Base-by-base conservation (phyloP, 2,797 vertebrate genomes). In the Acanthurus lineatus region DNA sequence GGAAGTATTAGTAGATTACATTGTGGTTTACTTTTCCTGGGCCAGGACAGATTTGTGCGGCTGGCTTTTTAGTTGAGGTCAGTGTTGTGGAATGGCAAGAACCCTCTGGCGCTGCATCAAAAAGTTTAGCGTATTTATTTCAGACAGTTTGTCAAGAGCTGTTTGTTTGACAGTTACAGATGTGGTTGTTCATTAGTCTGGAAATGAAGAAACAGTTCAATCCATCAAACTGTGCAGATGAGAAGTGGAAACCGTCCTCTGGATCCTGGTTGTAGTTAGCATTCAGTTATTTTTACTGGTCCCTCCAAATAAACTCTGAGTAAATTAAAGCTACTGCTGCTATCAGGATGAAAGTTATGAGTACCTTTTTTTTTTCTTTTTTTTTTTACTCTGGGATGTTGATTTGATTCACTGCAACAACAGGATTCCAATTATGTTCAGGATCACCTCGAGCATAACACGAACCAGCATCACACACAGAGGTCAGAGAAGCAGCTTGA, bases 1-100 rank as follows among this genome's bases (percentile, higher is more conserved):
- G 72, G 84, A 86, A 90, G 84, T 71, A 84, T 89, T 88, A 86
- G 70, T 84, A 84, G 86, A 90, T 90, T 81, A 87, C 61, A 77
- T 52, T 38, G 66, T 48, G 69, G 88, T 93, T 93, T 91, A 88
- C 83, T 82, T 82, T 83, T 75, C 75, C 72, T 35, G 60, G 48
- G 84, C 86, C 85, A 81, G 81, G 67, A 73, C 65, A 72, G 68
- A 89, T 80, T 84, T 78, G 76, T 47, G 60, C 3, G 47, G 74
- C 79, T 74, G 69, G 28, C 64, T 64, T 91, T 56, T 72, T 57
- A 45, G 49, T 81, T 32, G 48, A 78, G 83, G 76, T 85, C 85
- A 84, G 48, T 42, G 0, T n/a, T 52, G 64, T 42, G 58, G 64
- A 87, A 66, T 51, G 52, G 32, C 64, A 67, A 56, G 20, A 77